Conservation (phyloP, 1,140 invertebrate genomes). For the Drosophila seguyi region DNA sequence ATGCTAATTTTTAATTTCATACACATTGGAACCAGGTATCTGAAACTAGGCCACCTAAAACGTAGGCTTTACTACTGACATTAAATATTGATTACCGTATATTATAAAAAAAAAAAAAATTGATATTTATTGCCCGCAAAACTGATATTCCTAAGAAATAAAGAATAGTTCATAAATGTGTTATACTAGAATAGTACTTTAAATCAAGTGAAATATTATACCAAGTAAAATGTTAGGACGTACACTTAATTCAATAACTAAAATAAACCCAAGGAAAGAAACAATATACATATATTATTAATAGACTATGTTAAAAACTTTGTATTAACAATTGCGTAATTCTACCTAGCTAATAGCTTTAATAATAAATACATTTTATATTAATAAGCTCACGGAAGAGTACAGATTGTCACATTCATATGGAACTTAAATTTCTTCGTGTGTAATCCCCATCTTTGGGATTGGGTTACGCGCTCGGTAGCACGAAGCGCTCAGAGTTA, state of each 20-base stretch:
- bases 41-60: neutral
- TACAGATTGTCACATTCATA: neutral
- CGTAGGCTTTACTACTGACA: neutral
- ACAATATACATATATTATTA: too few species aligned
- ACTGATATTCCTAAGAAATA: neutral
- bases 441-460: constrained; percentile 32
- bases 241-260: too few species aligned
- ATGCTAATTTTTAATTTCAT: neutral
- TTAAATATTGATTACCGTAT: neutral
- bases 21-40: neutral
- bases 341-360: too few species aligned
- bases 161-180: too few species aligned
- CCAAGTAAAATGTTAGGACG: too few species aligned
- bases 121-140: neutral
- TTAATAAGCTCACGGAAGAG: neutral
- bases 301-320: too few species aligned
- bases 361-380: too few species aligned
- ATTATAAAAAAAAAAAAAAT: neutral
- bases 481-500: constrained; percentile 57
- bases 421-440: neutral
- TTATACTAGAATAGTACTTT: too few species aligned
- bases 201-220: too few species aligned
- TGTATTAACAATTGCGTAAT: too few species aligned
- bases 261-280: too few species aligned
- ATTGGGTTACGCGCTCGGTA: constrained; percentile 63